Percentiles rank a stretch among this genome's conserved stretches.
phyloP scores from a whole-genome alignment of 2,888 invertebrate species.

The Aethes cnicana region DNA sequence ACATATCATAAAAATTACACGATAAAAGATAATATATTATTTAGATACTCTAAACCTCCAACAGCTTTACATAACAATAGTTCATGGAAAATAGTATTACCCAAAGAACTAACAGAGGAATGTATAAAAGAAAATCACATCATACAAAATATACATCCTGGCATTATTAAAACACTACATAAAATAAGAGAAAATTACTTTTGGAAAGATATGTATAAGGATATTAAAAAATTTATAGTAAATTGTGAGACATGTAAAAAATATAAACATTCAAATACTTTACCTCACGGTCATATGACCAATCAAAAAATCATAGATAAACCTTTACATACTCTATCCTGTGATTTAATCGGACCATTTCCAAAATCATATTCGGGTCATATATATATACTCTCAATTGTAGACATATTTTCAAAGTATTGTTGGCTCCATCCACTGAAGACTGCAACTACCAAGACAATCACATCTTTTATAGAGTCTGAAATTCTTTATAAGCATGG shows the following conservation, averaged over 20 bases:
- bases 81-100: background rate
- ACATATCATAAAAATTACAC: background rate
- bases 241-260: background rate
- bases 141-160: background rate
- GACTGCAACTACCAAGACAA: constrained; percentile 1
- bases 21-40: background rate
- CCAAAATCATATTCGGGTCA: constrained; percentile 6
- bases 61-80: background rate
- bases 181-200: constrained; percentile 4
- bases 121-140: constrained; percentile 9
- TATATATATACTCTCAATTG: constrained; percentile 2
- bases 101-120: background rate
- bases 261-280: background rate
- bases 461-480: background rate
- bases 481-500: background rate
- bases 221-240: background rate
- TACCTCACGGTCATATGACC: background rate
- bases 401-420: constrained; percentile 2
- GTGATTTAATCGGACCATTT: background rate
- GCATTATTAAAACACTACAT: background rate
- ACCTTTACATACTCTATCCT: background rate
- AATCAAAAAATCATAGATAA: background rate
- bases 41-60: background rate
- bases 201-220: constrained; percentile 3
- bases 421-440: constrained; percentile 4